phyloP scores from a whole-genome alignment of 2,797 vertebrate genomes.

The Lagorchestes hirsutus region DNA sequence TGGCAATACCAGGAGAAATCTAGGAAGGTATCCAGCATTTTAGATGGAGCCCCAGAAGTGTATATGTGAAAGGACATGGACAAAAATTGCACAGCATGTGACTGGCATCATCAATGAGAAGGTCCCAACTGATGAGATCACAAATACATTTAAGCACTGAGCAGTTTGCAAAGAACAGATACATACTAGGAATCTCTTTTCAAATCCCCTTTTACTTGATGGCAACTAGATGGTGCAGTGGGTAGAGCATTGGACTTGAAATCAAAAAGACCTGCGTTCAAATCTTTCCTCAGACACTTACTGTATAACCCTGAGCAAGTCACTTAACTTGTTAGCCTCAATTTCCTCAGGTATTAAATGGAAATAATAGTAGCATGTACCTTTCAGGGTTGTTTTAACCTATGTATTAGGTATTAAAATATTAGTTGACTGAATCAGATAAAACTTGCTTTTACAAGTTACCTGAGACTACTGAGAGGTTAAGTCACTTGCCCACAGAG shows the following conservation, averaged over 20 bases:
- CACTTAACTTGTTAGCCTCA: neutral
- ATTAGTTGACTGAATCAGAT: neutral
- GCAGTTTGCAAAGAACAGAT: neutral
- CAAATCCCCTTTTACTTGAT: neutral
- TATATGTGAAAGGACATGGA: neutral
- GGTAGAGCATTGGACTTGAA: neutral
- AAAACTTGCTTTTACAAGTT: neutral
- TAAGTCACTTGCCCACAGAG: neutral
- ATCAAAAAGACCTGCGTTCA: neutral
- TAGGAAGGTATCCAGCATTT: neutral
- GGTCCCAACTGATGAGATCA: neutral
- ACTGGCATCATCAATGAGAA: neutral
- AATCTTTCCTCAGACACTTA: neutral
- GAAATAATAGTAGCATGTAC: neutral
- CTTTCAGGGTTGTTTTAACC: neutral
- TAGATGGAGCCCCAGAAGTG: neutral
- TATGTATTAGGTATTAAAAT: neutral
- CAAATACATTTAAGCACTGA: neutral
- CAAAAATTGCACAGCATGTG: neutral
- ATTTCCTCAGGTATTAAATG: neutral
- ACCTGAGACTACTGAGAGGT: neutral
- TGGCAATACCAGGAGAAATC: neutral
- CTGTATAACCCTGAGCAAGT: neutral
- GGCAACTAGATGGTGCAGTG: neutral
- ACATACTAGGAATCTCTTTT: neutral